phyloP scores from a whole-genome alignment of 2,888 invertebrate genomes.

The Ormyrus rosae region DNA sequence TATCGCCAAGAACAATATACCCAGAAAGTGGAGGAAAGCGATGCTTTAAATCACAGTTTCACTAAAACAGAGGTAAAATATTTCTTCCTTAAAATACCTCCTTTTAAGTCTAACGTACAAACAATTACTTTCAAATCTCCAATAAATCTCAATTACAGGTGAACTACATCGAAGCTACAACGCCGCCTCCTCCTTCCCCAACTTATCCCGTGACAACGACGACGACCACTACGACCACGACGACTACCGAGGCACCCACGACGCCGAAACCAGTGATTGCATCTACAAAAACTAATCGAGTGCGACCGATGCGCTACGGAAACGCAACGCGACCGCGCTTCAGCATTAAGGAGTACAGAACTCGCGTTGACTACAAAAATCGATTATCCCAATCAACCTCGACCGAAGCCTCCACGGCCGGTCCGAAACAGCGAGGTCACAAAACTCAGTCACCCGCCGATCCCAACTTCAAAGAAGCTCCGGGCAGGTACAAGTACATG shows the following conservation, averaged over 20 bases:
- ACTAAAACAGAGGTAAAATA: conserved; percentile 64
- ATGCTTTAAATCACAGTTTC: conserved; percentile 67
- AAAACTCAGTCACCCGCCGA: conserved; percentile 56
- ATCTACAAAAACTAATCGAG: conserved; percentile 59
- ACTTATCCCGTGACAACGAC: conserved; percentile 50
- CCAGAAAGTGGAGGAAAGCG: conserved; percentile 55
- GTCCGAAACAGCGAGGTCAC: conserved; percentile 44
- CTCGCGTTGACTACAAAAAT: conserved; percentile 77
- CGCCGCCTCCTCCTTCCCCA: conserved; percentile 51
- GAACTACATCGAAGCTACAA: conserved; percentile 58
- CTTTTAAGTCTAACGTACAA: not conserved
- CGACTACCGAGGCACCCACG: conserved; percentile 55
- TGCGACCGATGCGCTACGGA: conserved; percentile 69
- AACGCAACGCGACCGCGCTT: conserved; percentile 82
- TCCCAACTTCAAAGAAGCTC: conserved; percentile 60
- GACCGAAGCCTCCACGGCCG: conserved; percentile 57
- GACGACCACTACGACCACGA: conserved; percentile 58
- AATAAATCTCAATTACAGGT: conserved; percentile 26
- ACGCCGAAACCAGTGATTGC: conserved; percentile 57
- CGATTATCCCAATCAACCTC: conserved; percentile 58
- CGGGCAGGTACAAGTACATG: conserved; percentile 69
- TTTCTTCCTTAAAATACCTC: not conserved
- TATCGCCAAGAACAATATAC: conserved; percentile 49
- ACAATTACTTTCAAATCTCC: not conserved
- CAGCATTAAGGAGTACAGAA: conserved; percentile 87